Base-by-base conservation (phyloP, 2,797 vertebrate species). In the Platyrinchus mystaceus region DNA sequence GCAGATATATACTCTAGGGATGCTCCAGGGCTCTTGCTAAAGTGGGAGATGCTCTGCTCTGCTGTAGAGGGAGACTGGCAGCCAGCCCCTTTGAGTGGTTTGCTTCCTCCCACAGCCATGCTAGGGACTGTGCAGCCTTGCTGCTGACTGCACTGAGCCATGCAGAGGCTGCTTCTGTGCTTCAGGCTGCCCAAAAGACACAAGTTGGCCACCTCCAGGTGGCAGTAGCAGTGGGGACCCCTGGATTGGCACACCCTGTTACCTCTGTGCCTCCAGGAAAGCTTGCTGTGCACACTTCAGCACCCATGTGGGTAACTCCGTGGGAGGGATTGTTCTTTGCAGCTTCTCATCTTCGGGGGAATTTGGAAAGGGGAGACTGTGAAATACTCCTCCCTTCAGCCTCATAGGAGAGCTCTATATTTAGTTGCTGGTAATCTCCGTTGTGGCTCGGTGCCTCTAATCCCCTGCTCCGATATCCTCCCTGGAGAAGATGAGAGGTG, bases 251-350 rank as follows among this genome's bases (percentile, higher is more conserved):
- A 37, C 32, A 56, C 5, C 10, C 27, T 17, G 17, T 16, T 58
- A 32, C 16, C 37, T 52, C 32, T 19, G 3, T 26, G 13, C 6
- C 41, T 89, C 14, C 56, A 49, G 70, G 53, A 87, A 37, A 56
- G 23, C 49, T 56, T 64, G n/a, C 39, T 78, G 18, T 11, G 6
- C 26, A 23, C 10, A 3, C 30, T 66, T 86, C 30, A 36, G 44
- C 1, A 0, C 28, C 39, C 0, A 0, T 13, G 23, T 20, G 78
- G 34, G 52, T 73, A 18, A 20, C 26, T 69, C 34, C 0, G 0
- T 4, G 3, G 43, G 52, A 74, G 68, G 27, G 27, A 18, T 59
- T 62, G n/a, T 80, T 80, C 56, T 58, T 80, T 36, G 52, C 55
- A 77, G 68, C 55, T 83, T 44, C 53, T 43, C 34, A 36, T 70